These are phyloP conservation scores for Sinocyclocheilus maitianheensis DNA, from an alignment of 2,113 vertebrate genomes.

Conservation along the genomic window DNA sequence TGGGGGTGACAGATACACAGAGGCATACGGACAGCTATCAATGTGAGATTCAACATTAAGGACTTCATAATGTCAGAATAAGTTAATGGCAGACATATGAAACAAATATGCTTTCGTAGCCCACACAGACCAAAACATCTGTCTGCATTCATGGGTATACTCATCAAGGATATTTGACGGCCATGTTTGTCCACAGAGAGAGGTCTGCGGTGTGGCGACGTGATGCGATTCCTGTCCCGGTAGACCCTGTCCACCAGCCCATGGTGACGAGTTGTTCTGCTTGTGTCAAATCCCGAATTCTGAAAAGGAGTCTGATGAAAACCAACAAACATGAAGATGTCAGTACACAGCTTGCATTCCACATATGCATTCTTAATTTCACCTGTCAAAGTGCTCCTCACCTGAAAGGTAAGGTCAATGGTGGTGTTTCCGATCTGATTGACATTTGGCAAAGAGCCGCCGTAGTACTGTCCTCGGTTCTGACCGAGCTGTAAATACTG, in stretches of 20 bases:
- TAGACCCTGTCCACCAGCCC: slow-evolving; percentile 96
- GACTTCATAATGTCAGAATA: slow-evolving; percentile 50
- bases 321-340: neutral
- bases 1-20: slow-evolving; percentile 95
- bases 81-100: neutral
- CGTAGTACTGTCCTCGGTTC: slow-evolving; percentile 96
- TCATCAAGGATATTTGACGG: slow-evolving; percentile 93
- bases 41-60: slow-evolving; percentile 85
- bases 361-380: slow-evolving; percentile 39
- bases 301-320: slow-evolving; percentile 74
- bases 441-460: slow-evolving; percentile 97
- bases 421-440: slow-evolving; percentile 96
- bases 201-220: slow-evolving; percentile 91
- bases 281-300: slow-evolving; percentile 93
- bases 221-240: slow-evolving; percentile 90
- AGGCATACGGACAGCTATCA: slow-evolving; percentile 96
- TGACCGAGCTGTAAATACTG: slow-evolving; percentile 98
- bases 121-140: neutral
- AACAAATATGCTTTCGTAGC: neutral
- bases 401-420: slow-evolving; percentile 98
- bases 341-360: neutral
- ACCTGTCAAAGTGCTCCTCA: slow-evolving; percentile 76
- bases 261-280: slow-evolving; percentile 92
- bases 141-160: neutral
- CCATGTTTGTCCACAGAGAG: slow-evolving; percentile 96